Percentiles rank a stretch among this genome's conserved stretches.
Conservation (phyloP, 2,113 vertebrate genomes). For the Elanus axillaris region DNA sequence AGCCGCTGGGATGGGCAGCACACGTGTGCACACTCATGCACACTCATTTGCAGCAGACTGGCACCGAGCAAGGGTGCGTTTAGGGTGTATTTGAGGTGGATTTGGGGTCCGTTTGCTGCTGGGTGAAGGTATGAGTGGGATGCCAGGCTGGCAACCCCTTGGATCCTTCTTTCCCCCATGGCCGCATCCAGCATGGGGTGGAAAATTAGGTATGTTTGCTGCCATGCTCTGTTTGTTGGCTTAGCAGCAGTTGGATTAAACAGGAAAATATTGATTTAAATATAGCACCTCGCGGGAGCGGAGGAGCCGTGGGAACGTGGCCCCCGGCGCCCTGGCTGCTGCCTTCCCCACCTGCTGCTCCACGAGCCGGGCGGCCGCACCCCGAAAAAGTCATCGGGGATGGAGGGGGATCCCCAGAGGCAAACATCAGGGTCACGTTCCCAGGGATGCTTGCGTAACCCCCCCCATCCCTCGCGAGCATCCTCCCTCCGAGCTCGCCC, state of each 20-base stretch:
- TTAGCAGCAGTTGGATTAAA: conserved; percentile 7
- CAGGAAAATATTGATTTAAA: conserved; percentile 57
- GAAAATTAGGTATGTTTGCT: not conserved
- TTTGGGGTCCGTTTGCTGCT: not conserved
- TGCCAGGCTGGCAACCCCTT: not conserved
- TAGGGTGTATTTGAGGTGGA: not conserved
- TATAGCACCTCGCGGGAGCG: conserved; percentile 28
- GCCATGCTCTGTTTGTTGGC: conserved; percentile 32
- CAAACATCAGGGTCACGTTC: not conserved
- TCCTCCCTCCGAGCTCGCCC: not conserved
- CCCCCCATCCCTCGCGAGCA: not conserved
- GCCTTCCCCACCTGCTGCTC: conserved; percentile 36
- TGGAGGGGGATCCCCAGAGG: not conserved
- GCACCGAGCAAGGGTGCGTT: not conserved
- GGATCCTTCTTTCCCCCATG: not conserved
- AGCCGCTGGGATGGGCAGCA: not conserved
- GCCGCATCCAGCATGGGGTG: not conserved
- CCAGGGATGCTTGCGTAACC: not conserved
- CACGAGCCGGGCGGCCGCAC: not conserved
- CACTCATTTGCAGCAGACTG: accelerated
- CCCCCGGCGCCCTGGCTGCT: not conserved
- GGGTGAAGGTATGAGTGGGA: accelerated
- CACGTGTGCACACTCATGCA: not conserved
- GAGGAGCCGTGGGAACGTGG: not conserved
- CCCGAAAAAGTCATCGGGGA: not conserved